Percentiles rank a stretch among this genome's conserved stretches.
Conservation (phyloP, 2,888 invertebrate species). For the Hartigia nigra region DNA sequence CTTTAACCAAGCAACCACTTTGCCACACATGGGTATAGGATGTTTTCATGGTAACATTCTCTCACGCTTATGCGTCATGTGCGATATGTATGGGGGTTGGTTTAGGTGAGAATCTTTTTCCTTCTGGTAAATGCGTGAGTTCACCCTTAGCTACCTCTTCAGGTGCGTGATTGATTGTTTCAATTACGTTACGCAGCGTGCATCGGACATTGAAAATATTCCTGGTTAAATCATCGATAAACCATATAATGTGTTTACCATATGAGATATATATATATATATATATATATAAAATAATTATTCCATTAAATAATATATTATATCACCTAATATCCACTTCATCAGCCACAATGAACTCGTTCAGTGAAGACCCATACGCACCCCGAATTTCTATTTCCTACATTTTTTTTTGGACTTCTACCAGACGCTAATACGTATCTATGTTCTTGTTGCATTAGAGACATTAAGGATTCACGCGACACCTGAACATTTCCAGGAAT, state of each 20-base stretch:
- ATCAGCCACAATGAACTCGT: neutral
- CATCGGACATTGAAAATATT: neutral
- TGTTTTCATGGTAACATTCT: slow-evolving; percentile 7
- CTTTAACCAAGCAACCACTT: neutral
- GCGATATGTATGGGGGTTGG: neutral
- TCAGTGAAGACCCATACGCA: neutral
- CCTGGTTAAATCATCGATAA: neutral
- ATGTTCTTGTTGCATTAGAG: slow-evolving; percentile 2
- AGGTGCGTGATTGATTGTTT: slow-evolving; percentile 56
- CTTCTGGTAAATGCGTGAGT: slow-evolving; percentile 36
- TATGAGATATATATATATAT: neutral
- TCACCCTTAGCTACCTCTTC: slow-evolving; percentile 29
- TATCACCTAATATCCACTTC: neutral
- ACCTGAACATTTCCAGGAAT: slow-evolving; percentile 4
- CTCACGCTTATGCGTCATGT: slow-evolving; percentile 26
- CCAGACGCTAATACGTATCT: neutral
- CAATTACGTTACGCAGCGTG: slow-evolving; percentile 40
- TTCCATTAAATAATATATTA: neutral
- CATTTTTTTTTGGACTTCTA: neutral
- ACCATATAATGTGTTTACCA: neutral
- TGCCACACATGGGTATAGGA: neutral
- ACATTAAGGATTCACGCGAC: slow-evolving; percentile 6
- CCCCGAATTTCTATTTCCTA: neutral
- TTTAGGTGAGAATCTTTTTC: slow-evolving; percentile 1
- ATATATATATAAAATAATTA: neutral